Evolutionary conservation across 2,113 vertebrate genomes (phyloP).

Genomic region (Oenanthe oenanthe): DNA sequence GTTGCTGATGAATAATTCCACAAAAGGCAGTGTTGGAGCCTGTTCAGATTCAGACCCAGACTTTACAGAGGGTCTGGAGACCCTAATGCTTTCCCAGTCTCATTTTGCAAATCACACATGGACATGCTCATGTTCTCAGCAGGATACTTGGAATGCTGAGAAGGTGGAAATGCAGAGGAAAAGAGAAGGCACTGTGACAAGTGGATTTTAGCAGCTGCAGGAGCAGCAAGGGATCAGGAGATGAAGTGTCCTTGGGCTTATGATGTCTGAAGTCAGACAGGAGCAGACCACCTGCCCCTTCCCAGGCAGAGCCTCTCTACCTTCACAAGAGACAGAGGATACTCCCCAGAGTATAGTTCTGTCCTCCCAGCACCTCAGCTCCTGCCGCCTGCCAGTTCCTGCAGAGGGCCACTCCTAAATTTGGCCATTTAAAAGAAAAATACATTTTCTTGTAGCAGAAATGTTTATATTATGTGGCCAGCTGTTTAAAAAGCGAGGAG

Average conservation of each 20-base stretch:
- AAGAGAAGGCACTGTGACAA: neutral
- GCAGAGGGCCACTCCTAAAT: fast-evolving
- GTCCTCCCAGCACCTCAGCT: neutral
- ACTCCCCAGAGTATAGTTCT: neutral
- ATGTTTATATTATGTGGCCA: neutral
- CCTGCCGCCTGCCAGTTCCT: neutral
- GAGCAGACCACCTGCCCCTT: neutral
- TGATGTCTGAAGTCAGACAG: neutral
- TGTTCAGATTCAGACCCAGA: neutral
- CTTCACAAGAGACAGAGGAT: neutral
- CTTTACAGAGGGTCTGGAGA: neutral
- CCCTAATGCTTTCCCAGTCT: neutral
- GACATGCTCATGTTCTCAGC: fast-evolving
- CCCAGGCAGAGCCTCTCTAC: neutral
- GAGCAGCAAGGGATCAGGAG: neutral
- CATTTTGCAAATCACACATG: neutral
- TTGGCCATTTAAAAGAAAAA: neutral
- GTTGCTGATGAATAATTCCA: neutral
- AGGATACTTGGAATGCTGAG: neutral
- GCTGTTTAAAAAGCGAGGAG: neutral
- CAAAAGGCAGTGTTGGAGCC: neutral
- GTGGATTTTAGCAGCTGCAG: neutral
- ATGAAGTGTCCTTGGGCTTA: neutral
- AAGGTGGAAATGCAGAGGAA: neutral
- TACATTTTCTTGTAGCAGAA: neutral